Conservation (phyloP, 2,113 vertebrate genomes). For the Phalacrocorax brasilianus region DNA sequence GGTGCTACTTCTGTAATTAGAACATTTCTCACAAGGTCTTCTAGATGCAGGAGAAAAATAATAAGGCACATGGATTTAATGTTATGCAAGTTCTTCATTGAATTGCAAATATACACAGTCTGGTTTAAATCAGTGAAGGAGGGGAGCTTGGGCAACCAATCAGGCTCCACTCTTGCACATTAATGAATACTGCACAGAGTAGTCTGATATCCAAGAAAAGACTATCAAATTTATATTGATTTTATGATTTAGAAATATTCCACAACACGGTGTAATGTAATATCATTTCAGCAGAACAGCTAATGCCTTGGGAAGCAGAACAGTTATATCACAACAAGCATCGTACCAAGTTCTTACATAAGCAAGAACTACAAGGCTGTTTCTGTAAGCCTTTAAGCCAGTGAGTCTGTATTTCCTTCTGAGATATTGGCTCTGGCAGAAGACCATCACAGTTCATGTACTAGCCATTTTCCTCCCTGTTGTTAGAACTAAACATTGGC, state of each 20-base stretch:
- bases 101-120: slow-evolving; percentile 39
- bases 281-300: background rate
- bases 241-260: slow-evolving; percentile 20
- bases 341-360: background rate
- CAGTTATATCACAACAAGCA: background rate
- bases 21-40: slow-evolving; percentile 6
- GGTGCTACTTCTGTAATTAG: slow-evolving; percentile 70
- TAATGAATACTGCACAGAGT: background rate
- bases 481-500: background rate
- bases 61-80: slow-evolving; percentile 36
- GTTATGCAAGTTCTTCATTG: slow-evolving; percentile 50
- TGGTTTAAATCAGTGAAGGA: background rate
- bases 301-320: background rate
- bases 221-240: background rate
- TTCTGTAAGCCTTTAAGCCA: background rate
- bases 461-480: background rate
- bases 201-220: background rate
- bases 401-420: background rate
- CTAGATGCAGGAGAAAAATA: slow-evolving; percentile 36
- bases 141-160: background rate
- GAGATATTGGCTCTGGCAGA: background rate
- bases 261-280: background rate
- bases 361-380: background rate
- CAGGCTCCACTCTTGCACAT: background rate
- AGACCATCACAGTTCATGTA: background rate